phyloP scores from a whole-genome alignment of 2,113 vertebrate species.

The Nycticorax nycticorax region DNA sequence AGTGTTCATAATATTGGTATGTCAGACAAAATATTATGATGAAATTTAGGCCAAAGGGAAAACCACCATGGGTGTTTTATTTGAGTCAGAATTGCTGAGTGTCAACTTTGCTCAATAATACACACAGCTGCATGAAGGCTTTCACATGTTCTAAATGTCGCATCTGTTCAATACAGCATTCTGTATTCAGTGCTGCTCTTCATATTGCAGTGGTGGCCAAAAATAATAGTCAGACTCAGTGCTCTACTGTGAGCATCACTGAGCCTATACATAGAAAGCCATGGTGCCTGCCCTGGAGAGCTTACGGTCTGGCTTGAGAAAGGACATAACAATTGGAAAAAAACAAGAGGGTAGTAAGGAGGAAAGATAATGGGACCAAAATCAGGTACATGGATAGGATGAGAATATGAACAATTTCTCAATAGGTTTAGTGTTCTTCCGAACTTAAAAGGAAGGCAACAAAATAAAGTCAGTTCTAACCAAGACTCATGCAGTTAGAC shows the following conservation, averaged over 20 bases:
- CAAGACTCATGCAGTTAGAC: not conserved
- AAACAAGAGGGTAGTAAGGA: not conserved
- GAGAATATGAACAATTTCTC: not conserved
- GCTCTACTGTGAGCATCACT: not conserved
- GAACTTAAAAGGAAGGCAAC: not conserved
- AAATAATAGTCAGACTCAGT: not conserved
- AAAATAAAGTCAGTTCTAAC: conserved; percentile 1
- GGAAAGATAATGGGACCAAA: not conserved
- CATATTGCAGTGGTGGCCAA: not conserved
- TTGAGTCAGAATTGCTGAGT: conserved; percentile 22
- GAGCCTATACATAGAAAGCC: not conserved
- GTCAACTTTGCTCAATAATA: not conserved
- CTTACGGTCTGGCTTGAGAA: not conserved
- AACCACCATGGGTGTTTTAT: conserved; percentile 33
- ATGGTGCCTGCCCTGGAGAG: not conserved
- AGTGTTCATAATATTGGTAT: conserved; percentile 43
- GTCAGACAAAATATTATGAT: conserved; percentile 47
- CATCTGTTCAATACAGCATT: conserved; percentile 2
- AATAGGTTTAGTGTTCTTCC: not conserved
- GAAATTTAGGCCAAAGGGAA: conserved; percentile 35
- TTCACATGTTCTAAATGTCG: not conserved
- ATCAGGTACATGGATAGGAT: not conserved
- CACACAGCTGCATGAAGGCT: conserved; percentile 15
- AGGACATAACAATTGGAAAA: not conserved
- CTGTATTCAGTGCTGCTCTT: conserved; percentile 7